A percentile compares a stretch with the other conserved stretches of the same genome.
Conservation (phyloP, 1,140 invertebrate species). For the Cryptotermes secundus region DNA sequence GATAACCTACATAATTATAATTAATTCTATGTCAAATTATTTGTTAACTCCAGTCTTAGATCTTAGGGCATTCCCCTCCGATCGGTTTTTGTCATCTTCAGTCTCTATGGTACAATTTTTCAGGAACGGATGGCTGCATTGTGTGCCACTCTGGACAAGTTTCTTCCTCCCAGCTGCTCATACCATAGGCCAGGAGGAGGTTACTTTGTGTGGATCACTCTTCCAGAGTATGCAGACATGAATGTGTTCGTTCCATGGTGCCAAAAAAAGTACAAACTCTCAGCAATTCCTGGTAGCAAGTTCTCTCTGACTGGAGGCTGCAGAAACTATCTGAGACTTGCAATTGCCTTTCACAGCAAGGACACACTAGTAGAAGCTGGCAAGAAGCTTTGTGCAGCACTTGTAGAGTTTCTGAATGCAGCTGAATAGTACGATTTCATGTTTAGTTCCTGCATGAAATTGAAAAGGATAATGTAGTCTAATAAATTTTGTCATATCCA, state of each 20-base stretch:
- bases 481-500: no score
- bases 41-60: no score
- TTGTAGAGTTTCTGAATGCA: conserved; percentile 25
- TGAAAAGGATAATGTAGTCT: no score
- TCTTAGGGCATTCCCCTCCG: no score
- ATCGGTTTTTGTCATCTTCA: not conserved
- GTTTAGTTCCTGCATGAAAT: no score
- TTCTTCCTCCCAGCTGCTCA: conserved; percentile 50
- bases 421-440: not conserved
- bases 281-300: conserved; percentile 51
- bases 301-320: conserved; percentile 46
- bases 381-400: conserved; percentile 12
- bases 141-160: conserved; percentile 46
- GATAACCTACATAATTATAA: no score
- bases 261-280: conserved; percentile 47
- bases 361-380: not conserved
- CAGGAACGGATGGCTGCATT: conserved; percentile 51
- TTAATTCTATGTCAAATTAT: no score
- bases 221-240: conserved; percentile 48
- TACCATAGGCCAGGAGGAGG: conserved; percentile 53
- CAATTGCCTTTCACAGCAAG: conserved; percentile 29
- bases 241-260: conserved; percentile 47
- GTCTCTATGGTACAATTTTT: conserved; percentile 21
- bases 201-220: conserved; percentile 60
- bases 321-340: conserved; percentile 24